phyloP scores from a whole-genome alignment of 2,888 invertebrate genomes.

The Cyaniris semiargus region DNA sequence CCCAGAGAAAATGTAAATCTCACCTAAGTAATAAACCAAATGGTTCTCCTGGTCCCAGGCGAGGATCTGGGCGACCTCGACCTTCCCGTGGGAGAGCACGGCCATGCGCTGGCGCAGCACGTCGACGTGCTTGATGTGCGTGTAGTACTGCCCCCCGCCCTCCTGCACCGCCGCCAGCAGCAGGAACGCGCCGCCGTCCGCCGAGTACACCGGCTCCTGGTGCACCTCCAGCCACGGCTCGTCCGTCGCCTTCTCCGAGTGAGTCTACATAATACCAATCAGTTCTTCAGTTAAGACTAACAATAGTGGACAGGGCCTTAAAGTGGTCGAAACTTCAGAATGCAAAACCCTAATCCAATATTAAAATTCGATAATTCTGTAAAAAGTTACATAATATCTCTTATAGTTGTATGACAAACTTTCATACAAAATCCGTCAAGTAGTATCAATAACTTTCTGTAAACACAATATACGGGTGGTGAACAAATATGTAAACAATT shows the following conservation, averaged over 20 bases:
- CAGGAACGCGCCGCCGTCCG: conserved; percentile 91
- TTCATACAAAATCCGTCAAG: too few species aligned
- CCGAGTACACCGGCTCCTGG: conserved; percentile 90
- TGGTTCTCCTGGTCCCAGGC: conserved; percentile 92
- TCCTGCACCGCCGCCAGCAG: conserved; percentile 91
- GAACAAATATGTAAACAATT: too few species aligned
- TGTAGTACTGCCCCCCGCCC: conserved; percentile 90
- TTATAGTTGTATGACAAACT: too few species aligned
- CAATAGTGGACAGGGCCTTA: too few species aligned
- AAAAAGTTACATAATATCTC: too few species aligned
- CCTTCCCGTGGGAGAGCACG: conserved; percentile 91
- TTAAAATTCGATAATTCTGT: too few species aligned
- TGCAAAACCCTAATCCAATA: too few species aligned
- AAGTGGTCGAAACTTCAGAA: too few species aligned
- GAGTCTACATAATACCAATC: conserved; percentile 76
- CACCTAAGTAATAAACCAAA: conserved; percentile 86
- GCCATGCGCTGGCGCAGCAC: conserved; percentile 90
- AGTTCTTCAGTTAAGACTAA: too few species aligned
- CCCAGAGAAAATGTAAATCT: not conserved
- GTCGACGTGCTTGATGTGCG: conserved; percentile 93
- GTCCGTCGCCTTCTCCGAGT: conserved; percentile 90
- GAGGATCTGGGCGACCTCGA: conserved; percentile 90
- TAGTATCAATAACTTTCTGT: too few species aligned
- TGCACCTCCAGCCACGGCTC: conserved; percentile 93
- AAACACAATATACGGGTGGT: too few species aligned